Percentiles rank a stretch among this genome's conserved stretches.
phyloP scores from a whole-genome alignment of 2,888 invertebrate genomes.

The Theodoxus fluviatilis region DNA sequence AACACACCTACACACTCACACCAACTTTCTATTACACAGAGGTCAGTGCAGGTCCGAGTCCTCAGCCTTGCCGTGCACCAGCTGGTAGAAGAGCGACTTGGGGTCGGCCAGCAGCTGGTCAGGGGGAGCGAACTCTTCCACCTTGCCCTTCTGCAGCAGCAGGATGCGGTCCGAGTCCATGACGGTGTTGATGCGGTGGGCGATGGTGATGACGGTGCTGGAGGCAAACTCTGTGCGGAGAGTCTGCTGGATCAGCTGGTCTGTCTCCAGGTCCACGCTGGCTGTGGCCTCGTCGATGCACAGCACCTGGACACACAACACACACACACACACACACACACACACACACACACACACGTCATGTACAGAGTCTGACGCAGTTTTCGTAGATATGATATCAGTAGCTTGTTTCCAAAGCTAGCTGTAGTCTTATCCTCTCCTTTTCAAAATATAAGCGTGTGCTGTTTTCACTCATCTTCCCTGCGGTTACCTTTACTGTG shows the following conservation, averaged over 20 bases:
- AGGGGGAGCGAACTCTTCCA: conserved; percentile 64
- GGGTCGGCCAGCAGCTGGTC: conserved; percentile 49
- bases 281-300: conserved; percentile 92
- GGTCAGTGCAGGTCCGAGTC: too few species aligned
- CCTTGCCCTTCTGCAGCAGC: conserved; percentile 63
- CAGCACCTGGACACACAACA: conserved; percentile 52
- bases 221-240: conserved; percentile 58
- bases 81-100: conserved; percentile 54
- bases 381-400: too few species aligned
- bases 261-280: conserved; percentile 86
- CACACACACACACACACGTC: too few species aligned
- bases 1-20: too few species aligned
- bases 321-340: too few species aligned
- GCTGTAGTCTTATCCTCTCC: too few species aligned
- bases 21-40: too few species aligned
- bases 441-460: too few species aligned
- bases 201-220: conserved; percentile 64
- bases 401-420: too few species aligned
- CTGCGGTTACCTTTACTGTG: too few species aligned
- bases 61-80: conserved; percentile 48
- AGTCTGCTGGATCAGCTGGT: conserved; percentile 66
- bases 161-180: conserved; percentile 62
- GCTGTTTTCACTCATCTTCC: too few species aligned
- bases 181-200: conserved; percentile 63
- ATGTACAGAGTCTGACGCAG: too few species aligned